These are phyloP conservation scores for Melopsittacus undulatus DNA, from an alignment of 2,797 vertebrate species.

Conservation along the genomic window DNA sequence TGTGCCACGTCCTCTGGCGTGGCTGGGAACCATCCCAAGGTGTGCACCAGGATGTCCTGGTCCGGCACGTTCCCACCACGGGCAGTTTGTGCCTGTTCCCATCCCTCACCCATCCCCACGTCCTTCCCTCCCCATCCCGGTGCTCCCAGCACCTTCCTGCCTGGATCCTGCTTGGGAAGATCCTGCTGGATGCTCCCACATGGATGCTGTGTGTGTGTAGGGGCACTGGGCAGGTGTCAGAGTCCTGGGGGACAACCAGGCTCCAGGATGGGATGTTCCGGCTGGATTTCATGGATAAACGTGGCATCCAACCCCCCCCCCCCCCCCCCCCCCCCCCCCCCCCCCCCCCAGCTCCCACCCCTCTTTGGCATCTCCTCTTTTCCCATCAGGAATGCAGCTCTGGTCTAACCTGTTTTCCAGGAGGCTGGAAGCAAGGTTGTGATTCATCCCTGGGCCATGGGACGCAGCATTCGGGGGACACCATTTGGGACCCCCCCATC, in stretches of 20 bases:
- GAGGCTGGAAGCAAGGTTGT: not conserved
- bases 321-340: too few species aligned
- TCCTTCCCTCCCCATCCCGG: not conserved
- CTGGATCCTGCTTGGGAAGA: not conserved
- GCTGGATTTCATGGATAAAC: not conserved
- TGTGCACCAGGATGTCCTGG: not conserved
- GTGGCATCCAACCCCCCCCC: not conserved
- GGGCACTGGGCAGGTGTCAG: too few species aligned
- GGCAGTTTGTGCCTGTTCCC: not conserved
- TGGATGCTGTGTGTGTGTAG: not conserved
- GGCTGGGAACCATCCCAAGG: not conserved
- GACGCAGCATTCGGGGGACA: not conserved
- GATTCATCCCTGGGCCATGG: not conserved
- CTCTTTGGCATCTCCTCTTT: not conserved
- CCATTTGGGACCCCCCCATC: not conserved
- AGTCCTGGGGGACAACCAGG: not conserved
- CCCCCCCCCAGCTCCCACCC: too few species aligned
- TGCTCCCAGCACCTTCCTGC: not conserved
- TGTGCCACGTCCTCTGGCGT: not conserved
- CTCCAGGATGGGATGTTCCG: not conserved
- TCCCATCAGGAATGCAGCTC: not conserved
- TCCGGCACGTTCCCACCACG: accelerated
- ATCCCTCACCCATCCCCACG: not conserved
- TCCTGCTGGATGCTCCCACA: not conserved
- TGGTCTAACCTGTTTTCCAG: not conserved